A percentile compares a stretch with the other conserved stretches of the same genome.
Conservation (phyloP, 1,140 invertebrate genomes). For the Hyphantria cunea region DNA sequence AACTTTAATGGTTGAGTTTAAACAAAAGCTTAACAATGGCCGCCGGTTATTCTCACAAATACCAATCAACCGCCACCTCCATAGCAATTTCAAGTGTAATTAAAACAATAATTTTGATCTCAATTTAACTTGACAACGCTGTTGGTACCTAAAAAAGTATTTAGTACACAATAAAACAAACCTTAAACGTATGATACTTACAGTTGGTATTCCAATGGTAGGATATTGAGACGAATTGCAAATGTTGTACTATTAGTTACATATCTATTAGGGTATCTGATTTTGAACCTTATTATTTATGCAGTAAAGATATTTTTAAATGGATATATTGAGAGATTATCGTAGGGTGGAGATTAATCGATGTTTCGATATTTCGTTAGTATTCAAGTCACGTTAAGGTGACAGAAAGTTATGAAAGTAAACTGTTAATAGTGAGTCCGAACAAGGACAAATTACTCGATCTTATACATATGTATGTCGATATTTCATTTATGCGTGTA, state of each 20-base stretch:
- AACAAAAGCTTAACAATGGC: slow-evolving; percentile 14
- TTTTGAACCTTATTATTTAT: background rate
- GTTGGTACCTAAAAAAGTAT: slow-evolving; percentile 1
- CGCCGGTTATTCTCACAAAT: background rate
- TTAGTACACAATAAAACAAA: background rate
- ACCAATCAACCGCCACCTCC: slow-evolving; percentile 6
- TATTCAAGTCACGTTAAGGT: slow-evolving; percentile 45
- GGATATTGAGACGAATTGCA: too few species aligned
- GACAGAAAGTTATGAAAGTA: slow-evolving; percentile 45
- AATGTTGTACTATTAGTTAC: background rate
- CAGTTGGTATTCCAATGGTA: background rate
- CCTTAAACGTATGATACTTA: background rate
- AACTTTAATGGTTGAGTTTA: slow-evolving; percentile 3
- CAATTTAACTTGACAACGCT: slow-evolving; percentile 14
- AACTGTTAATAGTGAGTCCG: slow-evolving; percentile 34
- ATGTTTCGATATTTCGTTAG: slow-evolving; percentile 46
- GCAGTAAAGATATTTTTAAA: background rate
- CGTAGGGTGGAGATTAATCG: background rate
- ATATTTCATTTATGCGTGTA: too few species aligned
- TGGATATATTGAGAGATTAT: background rate
- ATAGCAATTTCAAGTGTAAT: slow-evolving; percentile 4
- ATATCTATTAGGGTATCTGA: background rate
- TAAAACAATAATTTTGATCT: slow-evolving; percentile 23
- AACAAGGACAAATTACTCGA: background rate
- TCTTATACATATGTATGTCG: too few species aligned